Base-by-base conservation (phyloP, 2,113 vertebrate species). In the Corythornis vintsioides region DNA sequence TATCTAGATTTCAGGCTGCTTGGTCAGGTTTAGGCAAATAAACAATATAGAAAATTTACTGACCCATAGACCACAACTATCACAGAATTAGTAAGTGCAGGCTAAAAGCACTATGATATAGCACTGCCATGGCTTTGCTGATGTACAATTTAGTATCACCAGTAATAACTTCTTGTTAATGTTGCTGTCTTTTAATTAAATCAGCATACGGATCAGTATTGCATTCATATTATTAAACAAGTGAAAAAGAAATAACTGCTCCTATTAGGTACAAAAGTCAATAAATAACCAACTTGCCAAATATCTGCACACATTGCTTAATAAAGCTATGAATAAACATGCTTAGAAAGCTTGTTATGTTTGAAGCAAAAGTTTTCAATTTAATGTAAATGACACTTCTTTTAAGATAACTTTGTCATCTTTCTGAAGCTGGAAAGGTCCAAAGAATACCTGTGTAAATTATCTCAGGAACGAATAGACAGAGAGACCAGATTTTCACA, bases 21-120 rank as follows among this genome's bases (percentile, higher is more conserved):
- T 59, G 6, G 11, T 38, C 45, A 71, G 40, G 43, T 17, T 78
- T n/a, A 43, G 8, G 3, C 24, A 81, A 9, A 50, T 0, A 0
- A 83, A 65, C 28, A 76, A 57, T 20, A 10, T 59, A 77, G 22
- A 75, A 65, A 55, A 26, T 25, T 13, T 56, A 38, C 16, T 43
- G 26, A 47, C 31, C 15, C 57, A 35, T 1, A 56, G 31, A 60
- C 13, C 10, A 20, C 0, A 4, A 45, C 18, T 52, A 61, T 5
- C 19, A 61, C 13, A 45, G 9, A 87, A 61, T 35, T 45, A 63
- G 24, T 26, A 11, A 71, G 11, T 3, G 4, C 10, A 79, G 18
- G 14, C n/a, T 57, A 88, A 71, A 3, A 77, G 45, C 24, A 50
- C 12, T 71, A 7, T 14, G 8, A 63, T 26, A 77, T 1, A 24